Percentiles rank a stretch among this genome's conserved stretches.
These are phyloP conservation scores for Dasypogon diadema DNA, from an alignment of 2,888 invertebrate genomes.

Conservation along the genomic window DNA sequence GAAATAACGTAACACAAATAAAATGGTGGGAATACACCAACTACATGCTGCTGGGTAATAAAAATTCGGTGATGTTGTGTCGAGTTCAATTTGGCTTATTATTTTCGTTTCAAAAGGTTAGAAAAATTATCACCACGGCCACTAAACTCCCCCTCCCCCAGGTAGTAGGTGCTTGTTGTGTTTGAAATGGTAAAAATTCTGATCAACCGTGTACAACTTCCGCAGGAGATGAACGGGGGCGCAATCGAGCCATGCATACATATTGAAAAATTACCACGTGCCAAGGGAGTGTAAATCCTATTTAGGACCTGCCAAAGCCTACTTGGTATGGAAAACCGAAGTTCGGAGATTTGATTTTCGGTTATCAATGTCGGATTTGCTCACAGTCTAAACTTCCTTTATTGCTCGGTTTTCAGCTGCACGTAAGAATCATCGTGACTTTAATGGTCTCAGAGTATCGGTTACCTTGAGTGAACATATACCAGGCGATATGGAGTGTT, in stretches of 20 bases:
- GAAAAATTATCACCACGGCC: constrained; percentile 26
- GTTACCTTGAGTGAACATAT: too few relatives aligned
- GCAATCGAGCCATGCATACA: constrained; percentile 12
- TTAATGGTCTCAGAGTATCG: constrained; percentile 15
- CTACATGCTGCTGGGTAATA: not conserved
- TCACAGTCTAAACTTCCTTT: not conserved
- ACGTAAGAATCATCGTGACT: constrained; percentile 23
- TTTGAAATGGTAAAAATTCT: too few relatives aligned
- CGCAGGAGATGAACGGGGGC: not conserved
- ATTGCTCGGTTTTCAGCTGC: constrained; percentile 10
- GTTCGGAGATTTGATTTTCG: constrained; percentile 19
- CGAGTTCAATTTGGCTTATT: not conserved
- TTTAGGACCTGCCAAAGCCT: not conserved
- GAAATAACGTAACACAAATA: constrained; percentile 8
- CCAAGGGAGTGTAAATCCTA: not conserved
- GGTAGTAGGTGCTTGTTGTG: too few relatives aligned
- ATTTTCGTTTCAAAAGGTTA: constrained; percentile 31
- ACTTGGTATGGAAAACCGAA: constrained; percentile 22
- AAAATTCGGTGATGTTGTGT: not conserved
- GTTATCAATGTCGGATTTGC: constrained; percentile 35
- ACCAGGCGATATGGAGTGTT: too few relatives aligned
- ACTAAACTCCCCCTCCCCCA: not conserved
- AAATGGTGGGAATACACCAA: not conserved
- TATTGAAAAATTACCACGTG: constrained; percentile 20
- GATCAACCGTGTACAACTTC: too few relatives aligned